These are phyloP conservation scores for Dendrocincla tyrannina DNA, from an alignment of 2,797 vertebrate genomes.

Conservation along the genomic window DNA sequence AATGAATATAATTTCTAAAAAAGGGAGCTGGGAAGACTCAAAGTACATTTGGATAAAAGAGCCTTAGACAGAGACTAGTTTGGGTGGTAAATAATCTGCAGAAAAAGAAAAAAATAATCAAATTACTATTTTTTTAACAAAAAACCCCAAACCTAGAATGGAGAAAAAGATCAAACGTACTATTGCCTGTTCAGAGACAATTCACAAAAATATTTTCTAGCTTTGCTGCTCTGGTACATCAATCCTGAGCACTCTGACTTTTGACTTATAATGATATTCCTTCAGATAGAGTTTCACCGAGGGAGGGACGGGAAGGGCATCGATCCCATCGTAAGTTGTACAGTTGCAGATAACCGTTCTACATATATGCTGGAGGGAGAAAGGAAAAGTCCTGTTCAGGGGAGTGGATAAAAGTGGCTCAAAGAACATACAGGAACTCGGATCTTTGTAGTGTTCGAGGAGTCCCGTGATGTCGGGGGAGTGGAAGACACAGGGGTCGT, in stretches of 20 bases:
- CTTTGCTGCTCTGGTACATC: conserved; percentile 76
- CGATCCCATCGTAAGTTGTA: conserved; percentile 90
- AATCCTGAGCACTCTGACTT: conserved; percentile 82
- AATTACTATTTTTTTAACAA: conserved; percentile 11
- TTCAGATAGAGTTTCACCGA: conserved; percentile 91
- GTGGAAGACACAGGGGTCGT: conserved; percentile 95
- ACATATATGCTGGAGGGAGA: conserved; percentile 92
- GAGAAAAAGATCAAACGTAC: background rate
- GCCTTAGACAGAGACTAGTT: conserved; percentile 45
- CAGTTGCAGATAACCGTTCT: conserved; percentile 90
- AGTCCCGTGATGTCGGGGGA: conserved; percentile 92
- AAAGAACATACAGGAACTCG: conserved; percentile 94
- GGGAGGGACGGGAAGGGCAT: conserved; percentile 85
- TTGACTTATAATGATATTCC: conserved; percentile 94
- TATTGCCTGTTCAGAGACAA: background rate
- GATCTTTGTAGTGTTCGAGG: conserved; percentile 93
- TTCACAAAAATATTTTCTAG: conserved; percentile 63
- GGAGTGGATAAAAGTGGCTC: conserved; percentile 93
- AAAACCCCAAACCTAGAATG: conserved; percentile 11
- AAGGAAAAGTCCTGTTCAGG: conserved; percentile 91
- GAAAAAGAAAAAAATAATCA: background rate
- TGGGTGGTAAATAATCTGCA: conserved; percentile 30
- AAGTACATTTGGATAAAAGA: conserved; percentile 55
- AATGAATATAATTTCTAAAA: conserved; percentile 36
- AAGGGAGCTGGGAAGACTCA: conserved; percentile 45